A percentile compares a stretch with the other conserved stretches of the same genome.
Conservation (phyloP, 2,113 vertebrate genomes). For the Parus major region DNA sequence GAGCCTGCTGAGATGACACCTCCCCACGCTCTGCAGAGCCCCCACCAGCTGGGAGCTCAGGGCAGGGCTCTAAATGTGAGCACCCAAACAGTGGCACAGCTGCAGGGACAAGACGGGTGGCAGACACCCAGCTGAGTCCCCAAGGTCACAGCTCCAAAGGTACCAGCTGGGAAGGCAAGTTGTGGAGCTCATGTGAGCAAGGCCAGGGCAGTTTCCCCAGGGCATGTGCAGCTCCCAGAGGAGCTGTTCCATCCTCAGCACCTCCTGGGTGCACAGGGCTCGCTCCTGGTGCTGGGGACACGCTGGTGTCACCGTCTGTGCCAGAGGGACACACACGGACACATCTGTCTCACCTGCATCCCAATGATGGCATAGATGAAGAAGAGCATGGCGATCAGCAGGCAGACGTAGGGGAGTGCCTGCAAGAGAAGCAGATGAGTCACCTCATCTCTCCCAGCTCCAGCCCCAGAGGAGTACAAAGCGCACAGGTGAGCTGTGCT, state of each 20-base stretch:
- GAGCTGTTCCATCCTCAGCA: not conserved
- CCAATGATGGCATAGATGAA: slow-evolving; percentile 99
- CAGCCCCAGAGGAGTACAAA: not conserved
- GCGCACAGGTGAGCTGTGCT: not conserved
- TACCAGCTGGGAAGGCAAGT: not conserved
- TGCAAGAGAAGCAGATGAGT: slow-evolving; percentile 65
- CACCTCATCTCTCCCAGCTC: not conserved
- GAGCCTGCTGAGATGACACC: not conserved
- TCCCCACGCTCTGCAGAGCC: not conserved
- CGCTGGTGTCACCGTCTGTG: rapidly evolving
- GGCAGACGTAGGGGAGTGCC: slow-evolving; percentile 96
- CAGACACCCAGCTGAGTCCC: not conserved
- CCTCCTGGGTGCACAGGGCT: not conserved
- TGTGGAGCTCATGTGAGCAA: not conserved
- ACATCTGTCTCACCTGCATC: slow-evolving; percentile 88
- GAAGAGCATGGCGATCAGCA: slow-evolving; percentile 98
- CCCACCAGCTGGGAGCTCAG: not conserved
- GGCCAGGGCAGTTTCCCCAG: not conserved
- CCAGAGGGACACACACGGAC: not conserved
- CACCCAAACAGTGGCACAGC: not conserved
- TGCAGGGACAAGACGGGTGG: not conserved
- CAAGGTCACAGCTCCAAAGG: not conserved
- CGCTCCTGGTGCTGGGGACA: not conserved
- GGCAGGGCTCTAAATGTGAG: rapidly evolving
- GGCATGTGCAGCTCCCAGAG: not conserved